A percentile compares a stretch with the other conserved stretches of the same genome.
Evolutionary conservation across 1,140 invertebrate genomes (phyloP).

Genomic region (Caenorhabditis brenneri): DNA sequence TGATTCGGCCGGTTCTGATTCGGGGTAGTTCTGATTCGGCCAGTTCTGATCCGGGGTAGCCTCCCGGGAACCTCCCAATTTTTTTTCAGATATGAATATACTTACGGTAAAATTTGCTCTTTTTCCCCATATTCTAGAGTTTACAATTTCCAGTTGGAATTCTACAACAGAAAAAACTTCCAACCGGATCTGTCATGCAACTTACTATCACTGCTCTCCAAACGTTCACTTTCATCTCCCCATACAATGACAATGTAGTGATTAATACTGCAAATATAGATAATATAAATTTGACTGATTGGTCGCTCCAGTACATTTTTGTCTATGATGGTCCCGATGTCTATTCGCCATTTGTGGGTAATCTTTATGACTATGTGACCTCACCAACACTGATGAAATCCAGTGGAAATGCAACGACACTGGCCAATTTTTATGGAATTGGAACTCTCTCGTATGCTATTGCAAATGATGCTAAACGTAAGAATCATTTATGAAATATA

Average conservation of each 20-base stretch:
- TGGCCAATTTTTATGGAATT: neutral
- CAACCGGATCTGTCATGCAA: neutral
- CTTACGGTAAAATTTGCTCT: neutral
- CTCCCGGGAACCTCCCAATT: neutral
- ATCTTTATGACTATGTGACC: neutral
- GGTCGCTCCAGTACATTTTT: neutral
- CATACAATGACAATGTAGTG: neutral
- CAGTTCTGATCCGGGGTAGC: too few relatives aligned
- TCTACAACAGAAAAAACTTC: neutral
- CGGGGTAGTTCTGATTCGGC: too few relatives aligned
- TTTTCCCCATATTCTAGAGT: neutral
- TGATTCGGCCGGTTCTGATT: too few relatives aligned
- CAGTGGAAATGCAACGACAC: neutral
- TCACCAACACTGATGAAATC: neutral
- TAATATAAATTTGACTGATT: neutral
- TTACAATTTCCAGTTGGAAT: neutral
- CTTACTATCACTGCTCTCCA: neutral
- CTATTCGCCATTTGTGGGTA: neutral
- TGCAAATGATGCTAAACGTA: constrained; percentile 1
- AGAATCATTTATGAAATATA: neutral
- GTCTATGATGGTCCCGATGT: neutral
- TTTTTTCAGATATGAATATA: neutral
- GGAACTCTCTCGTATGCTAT: neutral
- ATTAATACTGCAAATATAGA: neutral
- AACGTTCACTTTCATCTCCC: neutral